phyloP scores from a whole-genome alignment of 2,113 vertebrate species.

The Taurulus bubalis region DNA sequence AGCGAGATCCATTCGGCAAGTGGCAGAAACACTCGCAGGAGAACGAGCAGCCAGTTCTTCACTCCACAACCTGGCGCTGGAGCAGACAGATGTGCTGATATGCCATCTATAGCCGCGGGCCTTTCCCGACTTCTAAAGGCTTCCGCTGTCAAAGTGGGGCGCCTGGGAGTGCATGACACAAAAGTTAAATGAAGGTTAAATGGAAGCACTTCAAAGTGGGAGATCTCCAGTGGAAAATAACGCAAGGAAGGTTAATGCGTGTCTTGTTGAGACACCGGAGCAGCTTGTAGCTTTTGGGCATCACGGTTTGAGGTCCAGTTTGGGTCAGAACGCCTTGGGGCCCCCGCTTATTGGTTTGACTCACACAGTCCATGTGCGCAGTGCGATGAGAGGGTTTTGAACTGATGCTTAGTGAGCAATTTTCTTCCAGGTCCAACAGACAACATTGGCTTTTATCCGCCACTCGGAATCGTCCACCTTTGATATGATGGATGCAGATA shows the following conservation, averaged over 20 bases:
- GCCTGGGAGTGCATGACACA: slow-evolving; percentile 72
- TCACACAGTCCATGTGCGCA: slow-evolving; percentile 10
- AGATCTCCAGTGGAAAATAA: slow-evolving; percentile 73
- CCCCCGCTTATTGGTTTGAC: slow-evolving; percentile 60
- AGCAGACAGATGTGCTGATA: slow-evolving; percentile 81
- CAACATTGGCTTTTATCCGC: slow-evolving; percentile 2
- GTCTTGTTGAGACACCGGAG: slow-evolving; percentile 78
- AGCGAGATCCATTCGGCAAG: slow-evolving; percentile 27
- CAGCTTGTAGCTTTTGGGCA: slow-evolving; percentile 79
- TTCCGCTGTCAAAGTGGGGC: slow-evolving; percentile 72
- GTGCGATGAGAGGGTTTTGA: slow-evolving; percentile 29
- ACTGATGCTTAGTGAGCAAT: slow-evolving; percentile 38
- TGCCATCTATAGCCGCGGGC: slow-evolving; percentile 77
- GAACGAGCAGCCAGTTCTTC: slow-evolving; percentile 53
- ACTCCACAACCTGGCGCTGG: slow-evolving; percentile 59
- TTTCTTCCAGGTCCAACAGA: slow-evolving; percentile 31
- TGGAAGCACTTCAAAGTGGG: slow-evolving; percentile 81
- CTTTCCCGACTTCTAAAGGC: slow-evolving; percentile 80
- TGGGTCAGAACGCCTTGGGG: slow-evolving; percentile 73
- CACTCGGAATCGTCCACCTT: background rate
- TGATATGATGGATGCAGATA: slow-evolving; percentile 9
- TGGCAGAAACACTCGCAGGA: slow-evolving; percentile 23
- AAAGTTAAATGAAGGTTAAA: slow-evolving; percentile 84
- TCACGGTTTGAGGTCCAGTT: slow-evolving; percentile 67
- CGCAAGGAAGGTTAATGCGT: slow-evolving; percentile 80